Evolutionary conservation across 2,113 vertebrate genomes (phyloP).

Genomic region (Syngnathus scovelli): DNA sequence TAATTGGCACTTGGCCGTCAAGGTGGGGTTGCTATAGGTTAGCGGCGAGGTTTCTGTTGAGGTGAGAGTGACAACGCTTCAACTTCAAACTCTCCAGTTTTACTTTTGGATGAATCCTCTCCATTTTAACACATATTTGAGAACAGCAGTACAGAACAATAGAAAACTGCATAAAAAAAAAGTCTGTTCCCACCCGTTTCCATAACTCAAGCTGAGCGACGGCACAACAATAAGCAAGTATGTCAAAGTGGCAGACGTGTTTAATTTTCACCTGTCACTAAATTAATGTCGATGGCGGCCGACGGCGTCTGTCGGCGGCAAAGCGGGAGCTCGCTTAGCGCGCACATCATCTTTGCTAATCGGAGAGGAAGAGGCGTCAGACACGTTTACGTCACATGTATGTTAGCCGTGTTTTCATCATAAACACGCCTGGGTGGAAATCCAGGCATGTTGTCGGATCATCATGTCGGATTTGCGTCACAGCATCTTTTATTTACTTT

Average conservation of each 20-base stretch:
- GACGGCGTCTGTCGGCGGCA: background rate
- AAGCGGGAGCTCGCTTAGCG: background rate
- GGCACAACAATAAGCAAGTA: background rate
- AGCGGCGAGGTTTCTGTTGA: background rate
- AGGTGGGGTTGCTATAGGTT: background rate
- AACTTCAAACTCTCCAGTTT: background rate
- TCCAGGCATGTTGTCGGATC: background rate
- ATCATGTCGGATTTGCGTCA: background rate
- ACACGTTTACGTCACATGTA: background rate
- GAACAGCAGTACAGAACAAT: too few species aligned
- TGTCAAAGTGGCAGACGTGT: background rate
- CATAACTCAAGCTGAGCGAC: background rate
- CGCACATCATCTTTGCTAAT: background rate
- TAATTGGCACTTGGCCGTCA: background rate
- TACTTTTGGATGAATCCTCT: too few species aligned
- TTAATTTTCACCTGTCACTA: constrained; percentile 7
- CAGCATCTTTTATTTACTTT: background rate
- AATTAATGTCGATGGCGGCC: background rate
- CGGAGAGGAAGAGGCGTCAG: background rate
- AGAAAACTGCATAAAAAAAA: too few species aligned
- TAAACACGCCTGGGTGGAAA: background rate
- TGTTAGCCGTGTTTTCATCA: background rate
- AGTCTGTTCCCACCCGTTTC: too few species aligned
- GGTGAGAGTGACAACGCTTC: background rate
- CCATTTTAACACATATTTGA: too few species aligned